Evolutionary conservation across 35 echinoderm and acorn worm species (phyloP).

Genomic region (Ptychodera flava): DNA sequence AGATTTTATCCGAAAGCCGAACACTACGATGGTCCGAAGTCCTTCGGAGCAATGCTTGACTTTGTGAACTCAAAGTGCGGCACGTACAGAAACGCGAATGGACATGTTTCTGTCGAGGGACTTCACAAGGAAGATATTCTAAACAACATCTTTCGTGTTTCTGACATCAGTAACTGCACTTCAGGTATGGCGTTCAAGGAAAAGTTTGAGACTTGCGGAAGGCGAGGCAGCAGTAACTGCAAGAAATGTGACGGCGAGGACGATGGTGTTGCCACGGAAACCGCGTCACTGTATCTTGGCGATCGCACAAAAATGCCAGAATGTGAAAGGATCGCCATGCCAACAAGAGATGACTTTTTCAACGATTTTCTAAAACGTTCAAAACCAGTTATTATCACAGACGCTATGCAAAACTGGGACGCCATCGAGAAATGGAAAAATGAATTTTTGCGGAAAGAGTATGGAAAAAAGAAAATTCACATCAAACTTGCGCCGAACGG

Average conservation of each 20-base stretch:
- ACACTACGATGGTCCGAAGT: slow-evolving; percentile 17
- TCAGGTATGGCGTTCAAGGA: not conserved
- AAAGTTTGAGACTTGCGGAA: not conserved
- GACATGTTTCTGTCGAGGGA: slow-evolving; percentile 36
- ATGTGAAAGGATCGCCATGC: slow-evolving; percentile 45
- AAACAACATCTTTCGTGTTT: slow-evolving; percentile 47
- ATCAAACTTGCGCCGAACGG: slow-evolving; percentile 82
- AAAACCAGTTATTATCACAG: slow-evolving; percentile 58
- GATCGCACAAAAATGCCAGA: not conserved
- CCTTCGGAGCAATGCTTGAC: slow-evolving; percentile 26
- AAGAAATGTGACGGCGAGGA: not conserved
- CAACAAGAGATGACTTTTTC: slow-evolving; percentile 59
- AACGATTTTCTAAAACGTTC: slow-evolving; percentile 51
- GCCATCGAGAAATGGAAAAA: slow-evolving; percentile 80
- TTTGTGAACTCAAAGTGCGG: slow-evolving; percentile 65
- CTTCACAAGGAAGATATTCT: slow-evolving; percentile 52
- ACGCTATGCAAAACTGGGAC: slow-evolving; percentile 49
- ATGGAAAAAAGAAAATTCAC: slow-evolving; percentile 60
- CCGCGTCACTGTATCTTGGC: not conserved
- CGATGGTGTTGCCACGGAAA: not conserved
- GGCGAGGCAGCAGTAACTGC: not conserved
- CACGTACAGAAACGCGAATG: slow-evolving; percentile 39
- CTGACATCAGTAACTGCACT: slow-evolving; percentile 37
- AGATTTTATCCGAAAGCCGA: slow-evolving; percentile 36
- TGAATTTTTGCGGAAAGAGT: slow-evolving; percentile 45